Evolutionary conservation across 2,113 vertebrate genomes (phyloP), one percentile per base, ranked within the genome.

Genomic region (Gymnorhina tibicen): DNA sequence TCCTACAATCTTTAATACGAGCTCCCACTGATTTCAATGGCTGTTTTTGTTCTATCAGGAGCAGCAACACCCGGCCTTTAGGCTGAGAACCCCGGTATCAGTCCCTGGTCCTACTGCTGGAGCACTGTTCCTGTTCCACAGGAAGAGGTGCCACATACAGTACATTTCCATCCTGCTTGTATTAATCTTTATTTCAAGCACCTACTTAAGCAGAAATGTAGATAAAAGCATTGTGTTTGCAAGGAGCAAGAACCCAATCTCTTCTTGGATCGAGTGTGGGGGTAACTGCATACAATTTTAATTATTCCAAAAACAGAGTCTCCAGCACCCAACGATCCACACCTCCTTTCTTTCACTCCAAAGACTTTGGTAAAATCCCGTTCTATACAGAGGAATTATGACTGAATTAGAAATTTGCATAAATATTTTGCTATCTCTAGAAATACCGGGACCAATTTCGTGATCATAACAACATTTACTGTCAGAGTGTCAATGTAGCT

Each of bases 111-210:
- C 22, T 16, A 3, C 3, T 62, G 78, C 27, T 32, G 23, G n/a
- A 83, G 18, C 41, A 32, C 20, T 74, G 44, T 32, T 67, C 44
- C 67, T 39, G 41, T 58, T 23, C 44, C 75, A 16, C 9, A 41
- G 17, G 20, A 93, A 84, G 37, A 55, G 30, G 11, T 76, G 55
- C 74, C 72, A 49, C 64, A 42, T 21, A 33, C 8, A 74, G 84
- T 49, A 50, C 59, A 22, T 72, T 91, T 93, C 85, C 85, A 92
- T n/a, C 47, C 77, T 90, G 55, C 46, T 78, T 70, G 49, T 35
- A 56, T 88, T 95, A 91, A 96, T 86, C 88, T 95, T 80, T 62
- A 87, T 94, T 90, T 97, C 97, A 95, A 95, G 84, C 91, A 75
- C 78, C 72, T 91, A 72, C 93, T 97, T 87, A 63, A 94, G 89